phyloP scores from a whole-genome alignment of 2,113 vertebrate genomes.

The Tiliqua scincoides region DNA sequence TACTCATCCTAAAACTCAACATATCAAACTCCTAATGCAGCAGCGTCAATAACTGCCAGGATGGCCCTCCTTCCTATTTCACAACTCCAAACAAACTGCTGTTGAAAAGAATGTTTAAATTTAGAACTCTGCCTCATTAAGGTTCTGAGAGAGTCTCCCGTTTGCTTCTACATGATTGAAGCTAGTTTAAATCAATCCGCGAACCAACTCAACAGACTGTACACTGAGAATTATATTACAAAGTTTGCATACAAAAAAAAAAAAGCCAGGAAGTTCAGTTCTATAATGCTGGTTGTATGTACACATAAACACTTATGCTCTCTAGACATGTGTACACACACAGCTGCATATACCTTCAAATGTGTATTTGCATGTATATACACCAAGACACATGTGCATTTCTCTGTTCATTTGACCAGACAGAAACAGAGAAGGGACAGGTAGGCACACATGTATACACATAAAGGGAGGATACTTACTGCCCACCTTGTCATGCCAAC shows the following conservation, averaged over 20 bases:
- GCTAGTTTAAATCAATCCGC: constrained; percentile 71
- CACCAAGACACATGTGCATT: constrained; percentile 63
- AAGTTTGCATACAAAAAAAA: constrained; percentile 62
- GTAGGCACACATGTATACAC: constrained; percentile 68
- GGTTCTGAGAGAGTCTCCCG: constrained; percentile 71
- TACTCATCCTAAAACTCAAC: constrained; percentile 65
- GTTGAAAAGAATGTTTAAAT: constrained; percentile 67
- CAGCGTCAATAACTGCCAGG: constrained; percentile 4
- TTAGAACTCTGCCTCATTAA: constrained; percentile 77
- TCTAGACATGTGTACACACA: constrained; percentile 33
- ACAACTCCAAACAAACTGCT: constrained; percentile 56
- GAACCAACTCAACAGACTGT: constrained; percentile 67
- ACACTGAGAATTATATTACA: constrained; percentile 66
- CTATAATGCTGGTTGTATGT: constrained; percentile 49
- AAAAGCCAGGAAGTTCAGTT: constrained; percentile 53
- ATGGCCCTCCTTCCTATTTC: not conserved
- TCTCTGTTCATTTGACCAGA: constrained; percentile 64
- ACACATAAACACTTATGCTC: constrained; percentile 53
- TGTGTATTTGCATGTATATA: constrained; percentile 37
- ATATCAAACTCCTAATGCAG: constrained; percentile 44
- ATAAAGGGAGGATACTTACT: constrained; percentile 67
- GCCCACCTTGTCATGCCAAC: constrained; percentile 89
- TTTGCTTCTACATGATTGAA: constrained; percentile 70
- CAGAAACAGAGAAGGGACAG: constrained; percentile 68
- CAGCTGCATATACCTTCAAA: constrained; percentile 44